Conservation (phyloP, 2,888 invertebrate species). For the Ochropacha duplaris region DNA sequence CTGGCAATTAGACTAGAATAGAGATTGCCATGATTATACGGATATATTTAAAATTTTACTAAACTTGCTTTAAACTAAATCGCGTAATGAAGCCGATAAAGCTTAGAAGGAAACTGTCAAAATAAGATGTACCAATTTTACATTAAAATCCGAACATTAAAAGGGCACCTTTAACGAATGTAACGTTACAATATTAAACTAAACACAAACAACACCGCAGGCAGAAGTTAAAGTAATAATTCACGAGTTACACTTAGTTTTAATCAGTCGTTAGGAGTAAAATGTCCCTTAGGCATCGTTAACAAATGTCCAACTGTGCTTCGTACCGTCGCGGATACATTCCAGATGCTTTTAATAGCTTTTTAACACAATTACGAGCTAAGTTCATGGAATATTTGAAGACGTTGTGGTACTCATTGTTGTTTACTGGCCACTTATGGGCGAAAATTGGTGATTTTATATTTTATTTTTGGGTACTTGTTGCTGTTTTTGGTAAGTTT, state of each 20-base stretch:
- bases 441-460: background rate
- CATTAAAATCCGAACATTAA: background rate
- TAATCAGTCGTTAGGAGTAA: conserved; percentile 48
- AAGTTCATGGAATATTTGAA: conserved; percentile 33
- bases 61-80: too few species aligned
- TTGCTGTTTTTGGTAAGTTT: background rate
- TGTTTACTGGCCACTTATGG: conserved; percentile 8
- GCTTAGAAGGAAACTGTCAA: too few species aligned
- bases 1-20: too few species aligned
- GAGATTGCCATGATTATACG: too few species aligned
- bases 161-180: background rate
- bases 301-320: conserved; percentile 44
- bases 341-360: conserved; percentile 63
- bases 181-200: conserved; percentile 2
- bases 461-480: background rate
- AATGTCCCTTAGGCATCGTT: conserved; percentile 43
- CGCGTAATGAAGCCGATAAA: too few species aligned
- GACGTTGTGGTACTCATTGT: conserved; percentile 23
- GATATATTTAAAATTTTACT: too few species aligned
- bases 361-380: conserved; percentile 53
- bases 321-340: conserved; percentile 32
- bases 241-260: conserved; percentile 46
- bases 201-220: background rate
- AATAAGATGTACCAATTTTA: background rate
- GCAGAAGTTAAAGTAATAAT: conserved; percentile 26